Conservation (phyloP, 2,888 invertebrate genomes). For the Pherbina coryleti region DNA sequence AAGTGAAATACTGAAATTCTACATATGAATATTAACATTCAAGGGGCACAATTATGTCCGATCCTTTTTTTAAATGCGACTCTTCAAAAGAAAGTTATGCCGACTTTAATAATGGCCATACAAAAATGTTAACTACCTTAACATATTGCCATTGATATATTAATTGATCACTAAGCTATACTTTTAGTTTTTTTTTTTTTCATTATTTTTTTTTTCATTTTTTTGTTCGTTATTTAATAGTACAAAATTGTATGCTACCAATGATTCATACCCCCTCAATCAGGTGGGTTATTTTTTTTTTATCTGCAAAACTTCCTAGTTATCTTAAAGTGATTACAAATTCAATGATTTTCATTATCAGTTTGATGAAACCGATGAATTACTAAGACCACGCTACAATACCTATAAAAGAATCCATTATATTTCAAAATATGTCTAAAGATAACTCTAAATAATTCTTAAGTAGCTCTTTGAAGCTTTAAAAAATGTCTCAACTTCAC, state of each 20-base stretch:
- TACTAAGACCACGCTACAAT: background rate
- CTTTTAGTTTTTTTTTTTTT: background rate
- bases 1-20: too few relatives aligned
- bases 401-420: background rate
- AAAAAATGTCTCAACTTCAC: background rate
- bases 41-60: too few relatives aligned
- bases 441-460: background rate
- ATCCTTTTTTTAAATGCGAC: too few relatives aligned
- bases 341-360: background rate
- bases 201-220: background rate
- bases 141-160: too few relatives aligned
- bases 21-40: too few relatives aligned
- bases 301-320: background rate
- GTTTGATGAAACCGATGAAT: background rate
- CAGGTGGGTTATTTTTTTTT: conserved; percentile 12
- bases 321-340: conserved; percentile 21
- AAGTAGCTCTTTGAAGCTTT: background rate
- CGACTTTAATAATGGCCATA: too few relatives aligned
- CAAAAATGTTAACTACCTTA: too few relatives aligned
- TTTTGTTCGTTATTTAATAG: background rate
- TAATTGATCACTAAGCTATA: conserved; percentile 4
- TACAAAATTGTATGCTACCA: conserved; percentile 4
- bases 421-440: background rate
- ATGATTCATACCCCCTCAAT: conserved; percentile 12
- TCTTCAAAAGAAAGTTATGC: too few relatives aligned